Conservation (phyloP, 2,888 invertebrate genomes). For the Catocala fraxini region DNA sequence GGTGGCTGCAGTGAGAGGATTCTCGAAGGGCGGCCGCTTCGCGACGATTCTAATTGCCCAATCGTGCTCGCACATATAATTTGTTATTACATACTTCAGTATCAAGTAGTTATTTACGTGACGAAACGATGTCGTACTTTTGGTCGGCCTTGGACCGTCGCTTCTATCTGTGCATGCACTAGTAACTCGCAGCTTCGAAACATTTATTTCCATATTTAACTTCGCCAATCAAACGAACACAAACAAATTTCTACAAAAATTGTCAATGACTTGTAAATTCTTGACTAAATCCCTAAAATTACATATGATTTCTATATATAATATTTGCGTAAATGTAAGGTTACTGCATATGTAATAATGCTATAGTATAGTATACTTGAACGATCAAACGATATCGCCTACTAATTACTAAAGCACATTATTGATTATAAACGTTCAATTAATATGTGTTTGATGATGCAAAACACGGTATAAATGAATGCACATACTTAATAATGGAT, state of each 20-base stretch:
- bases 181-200: constrained; percentile 1
- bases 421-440: no score
- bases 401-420: no score
- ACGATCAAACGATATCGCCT: no score
- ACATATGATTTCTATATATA: no score
- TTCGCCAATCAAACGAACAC: no score
- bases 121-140: constrained; percentile 33
- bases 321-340: no score
- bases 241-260: no score
- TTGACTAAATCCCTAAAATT: no score
- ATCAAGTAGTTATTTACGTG: constrained; percentile 22
- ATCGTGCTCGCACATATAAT: constrained; percentile 32
- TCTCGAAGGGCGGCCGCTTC: constrained; percentile 19
- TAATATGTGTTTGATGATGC: constrained; percentile 1
- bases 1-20: constrained; percentile 23
- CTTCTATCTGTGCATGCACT: constrained; percentile 12
- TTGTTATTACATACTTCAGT: constrained; percentile 17
- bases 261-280: no score
- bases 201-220: not conserved
- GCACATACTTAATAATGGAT: not conserved
- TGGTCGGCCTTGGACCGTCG: constrained; percentile 22
- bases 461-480: constrained; percentile 11
- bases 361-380: no score
- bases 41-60: constrained; percentile 32
- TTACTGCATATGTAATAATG: no score